Base-by-base conservation (phyloP, 2,888 invertebrate species). In the Strigamia maritima region DNA sequence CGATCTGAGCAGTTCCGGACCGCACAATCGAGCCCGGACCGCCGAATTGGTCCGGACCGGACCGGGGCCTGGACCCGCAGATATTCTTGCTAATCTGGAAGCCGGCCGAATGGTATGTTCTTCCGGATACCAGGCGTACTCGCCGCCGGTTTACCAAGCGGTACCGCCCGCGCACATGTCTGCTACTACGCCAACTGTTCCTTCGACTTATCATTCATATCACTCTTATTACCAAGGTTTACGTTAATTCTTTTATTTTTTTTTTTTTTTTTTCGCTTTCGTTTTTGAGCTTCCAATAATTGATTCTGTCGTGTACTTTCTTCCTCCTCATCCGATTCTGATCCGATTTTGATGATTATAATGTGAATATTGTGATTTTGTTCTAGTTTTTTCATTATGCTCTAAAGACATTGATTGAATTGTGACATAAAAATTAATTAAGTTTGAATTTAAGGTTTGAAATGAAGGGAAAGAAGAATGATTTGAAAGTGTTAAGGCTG, bases 1-100 rank as follows among this genome's bases (percentile, higher is more conserved):
- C 19, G 91, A 91, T 84, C 86, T 91, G 28, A 78, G 60, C 19
- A 78, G 35, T 10, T 35, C 78, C 12, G 78, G 78, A 12, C 49
- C 38, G 24, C 60, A 60, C 28, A 65, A 65, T 24, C 65, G 78
- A n/a, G 26, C 78, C 4, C 54, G 49, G 6, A 49, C 77, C 8
- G 44, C 35, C 16, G 76, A 76, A 38, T 19, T 76, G 26, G 76
- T n/a, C 6, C 49, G 49, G 19, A 2, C 31, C 31, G 31, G 31
- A 6, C 31, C 31, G 3, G 31, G 31, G 6, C 35, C 35, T 6
- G 35, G 35, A 35, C 60, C 78, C 14, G 16, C 28, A 6, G 78
- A 78, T n/a, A 28, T 65, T 0, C 60, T 78, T 2, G 31, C 78
- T n/a, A n/a, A n/a, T 1, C 40, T 78, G 19, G 78, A 78, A n/a